Evolutionary conservation across 2,888 invertebrate genomes (phyloP), one percentile per base, ranked within the genome.

Genomic region (Andrena minutula): DNA sequence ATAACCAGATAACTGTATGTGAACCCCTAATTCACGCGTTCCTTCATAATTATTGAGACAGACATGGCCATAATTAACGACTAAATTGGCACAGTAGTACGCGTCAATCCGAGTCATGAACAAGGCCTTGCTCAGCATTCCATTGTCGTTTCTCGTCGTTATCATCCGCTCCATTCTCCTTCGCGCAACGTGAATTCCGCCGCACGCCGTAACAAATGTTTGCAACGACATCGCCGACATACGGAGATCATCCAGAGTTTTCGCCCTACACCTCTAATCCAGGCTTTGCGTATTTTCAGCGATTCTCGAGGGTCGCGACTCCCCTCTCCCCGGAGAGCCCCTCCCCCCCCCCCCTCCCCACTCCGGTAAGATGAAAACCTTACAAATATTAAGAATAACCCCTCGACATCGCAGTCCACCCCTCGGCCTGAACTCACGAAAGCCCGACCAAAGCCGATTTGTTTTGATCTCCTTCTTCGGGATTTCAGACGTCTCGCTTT

Each of bases 331-430:
- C 12, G 47, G 47, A 66, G 75, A 58, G 65, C 70, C 47, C 60
- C 58, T 12, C 47, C 41, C 28, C 66, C 64, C 49, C 77, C 65
- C 82, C 47, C n/a, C n/a, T n/a, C n/a, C n/a, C 77, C 63, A 61
- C 35, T 26, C 66, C 32, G 68, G 75, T 83, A 71, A 87, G 90
- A 91, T 88, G 91, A 92, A 92, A 92, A 92, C 90, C 92, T 91
- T 91, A 91, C 90, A 92, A 92, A 92, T 92, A 92, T 92, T 90
- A 92, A 91, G 91, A 91, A 91, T 90, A 92, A 91, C 91, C 90
- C 91, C 86, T 86, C 87, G 86, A 74, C 82, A 76, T 61, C 66
- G 60, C 86, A 58, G 78, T 84, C 77, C 83, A 63, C 81, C 80
- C 76, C 68, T 66, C 63, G 53, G 64, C 73, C 70, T 65, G 71